phyloP scores from a whole-genome alignment of 2,888 invertebrate genomes.

The Drosophila borborema region DNA sequence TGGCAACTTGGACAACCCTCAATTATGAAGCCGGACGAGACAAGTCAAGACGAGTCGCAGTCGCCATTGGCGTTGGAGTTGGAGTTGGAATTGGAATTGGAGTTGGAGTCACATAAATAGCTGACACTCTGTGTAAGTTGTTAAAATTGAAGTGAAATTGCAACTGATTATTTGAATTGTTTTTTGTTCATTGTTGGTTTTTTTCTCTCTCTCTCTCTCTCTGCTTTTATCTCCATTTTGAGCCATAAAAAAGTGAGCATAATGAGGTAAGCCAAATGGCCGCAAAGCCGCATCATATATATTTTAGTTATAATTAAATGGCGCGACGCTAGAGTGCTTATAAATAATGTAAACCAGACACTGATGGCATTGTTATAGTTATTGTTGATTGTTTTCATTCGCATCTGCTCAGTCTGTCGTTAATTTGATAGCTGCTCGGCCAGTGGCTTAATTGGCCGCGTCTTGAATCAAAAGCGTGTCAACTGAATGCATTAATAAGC shows the following conservation, averaged over 20 bases:
- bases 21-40: conserved; percentile 56
- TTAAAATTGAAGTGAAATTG: conserved; percentile 74
- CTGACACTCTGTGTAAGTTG: conserved; percentile 65
- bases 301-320: conserved; percentile 68
- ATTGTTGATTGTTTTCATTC: conserved; percentile 43
- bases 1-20: conserved; percentile 34
- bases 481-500: conserved; percentile 32
- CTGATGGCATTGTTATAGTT: conserved; percentile 26
- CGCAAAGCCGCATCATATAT: conserved; percentile 51
- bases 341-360: conserved; percentile 32
- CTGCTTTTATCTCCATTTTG: conserved; percentile 9
- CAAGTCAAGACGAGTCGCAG: conserved; percentile 6
- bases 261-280: conserved; percentile 44
- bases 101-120: conserved; percentile 58
- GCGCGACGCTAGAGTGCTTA: conserved; percentile 55
- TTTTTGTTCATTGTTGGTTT: conserved; percentile 13
- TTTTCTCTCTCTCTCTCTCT: not conserved
- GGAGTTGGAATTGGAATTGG: conserved; percentile 3
- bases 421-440: conserved; percentile 46
- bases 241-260: conserved; percentile 53
- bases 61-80: not conserved
- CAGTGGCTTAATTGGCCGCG: conserved; percentile 49
- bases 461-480: conserved; percentile 46
- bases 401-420: conserved; percentile 38
- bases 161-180: conserved; percentile 67